These are phyloP conservation scores for Coreius guichenoti DNA, from an alignment of 2,797 vertebrate species.

Conservation along the genomic window DNA sequence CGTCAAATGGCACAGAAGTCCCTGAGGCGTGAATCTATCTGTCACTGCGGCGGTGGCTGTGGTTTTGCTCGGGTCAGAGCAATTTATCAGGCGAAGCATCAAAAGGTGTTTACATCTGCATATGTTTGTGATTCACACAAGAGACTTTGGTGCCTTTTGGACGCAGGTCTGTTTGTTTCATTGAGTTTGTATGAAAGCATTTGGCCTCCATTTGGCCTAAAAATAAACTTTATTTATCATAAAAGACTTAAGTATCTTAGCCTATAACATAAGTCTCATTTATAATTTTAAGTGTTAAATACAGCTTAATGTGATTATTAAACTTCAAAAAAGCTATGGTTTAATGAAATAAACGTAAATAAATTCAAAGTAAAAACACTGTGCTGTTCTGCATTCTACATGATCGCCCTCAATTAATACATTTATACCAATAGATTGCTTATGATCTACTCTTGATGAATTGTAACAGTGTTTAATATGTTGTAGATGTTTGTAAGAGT, in stretches of 20 bases:
- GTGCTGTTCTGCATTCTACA: not conserved
- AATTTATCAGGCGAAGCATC: not conserved
- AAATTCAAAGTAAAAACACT: not conserved
- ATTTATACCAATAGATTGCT: not conserved
- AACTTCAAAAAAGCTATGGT: not conserved
- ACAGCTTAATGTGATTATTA: not conserved
- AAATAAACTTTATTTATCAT: not conserved
- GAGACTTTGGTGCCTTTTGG: not conserved
- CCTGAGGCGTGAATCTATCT: not conserved
- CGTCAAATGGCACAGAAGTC: slow-evolving; percentile 19
- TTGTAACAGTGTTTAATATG: not conserved
- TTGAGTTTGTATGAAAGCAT: not conserved
- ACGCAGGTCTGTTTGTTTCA: not conserved
- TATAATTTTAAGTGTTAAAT: not conserved
- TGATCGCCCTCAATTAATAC: not conserved
- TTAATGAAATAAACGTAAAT: not conserved
- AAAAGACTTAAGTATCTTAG: not conserved
- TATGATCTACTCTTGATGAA: not conserved
- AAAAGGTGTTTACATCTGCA: slow-evolving; percentile 3
- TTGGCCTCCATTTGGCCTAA: not conserved
- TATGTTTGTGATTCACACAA: not conserved
- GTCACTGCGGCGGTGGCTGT: not conserved
- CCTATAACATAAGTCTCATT: not conserved
- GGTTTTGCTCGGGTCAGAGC: not conserved
- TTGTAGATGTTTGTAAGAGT: not conserved